Percentiles rank a stretch among this genome's conserved stretches.
Conservation (phyloP, 30 jellyfish, hydroid and myxozoan genomes). For the Aurelia coerulea region DNA sequence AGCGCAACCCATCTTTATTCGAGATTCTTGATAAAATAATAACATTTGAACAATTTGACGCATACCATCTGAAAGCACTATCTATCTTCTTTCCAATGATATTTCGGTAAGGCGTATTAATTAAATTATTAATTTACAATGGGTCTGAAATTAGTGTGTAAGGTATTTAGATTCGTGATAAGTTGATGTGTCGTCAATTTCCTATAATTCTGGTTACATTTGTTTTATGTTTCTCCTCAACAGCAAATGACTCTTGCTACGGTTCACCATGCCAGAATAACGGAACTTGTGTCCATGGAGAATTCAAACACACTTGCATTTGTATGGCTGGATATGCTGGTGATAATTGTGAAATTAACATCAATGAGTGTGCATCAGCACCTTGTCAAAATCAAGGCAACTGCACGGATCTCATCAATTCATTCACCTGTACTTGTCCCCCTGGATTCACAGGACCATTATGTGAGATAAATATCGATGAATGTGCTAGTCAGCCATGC, state of each 20-base stretch:
- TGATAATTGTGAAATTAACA: conserved; percentile 73
- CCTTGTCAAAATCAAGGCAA: conserved; percentile 72
- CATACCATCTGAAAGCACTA: too few relatives aligned
- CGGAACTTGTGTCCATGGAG: conserved; percentile 86
- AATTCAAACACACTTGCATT: conserved; percentile 70
- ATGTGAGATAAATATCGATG: conserved; percentile 73
- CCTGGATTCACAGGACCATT: conserved; percentile 68
- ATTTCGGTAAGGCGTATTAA: too few relatives aligned
- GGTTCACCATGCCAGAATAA: conserved; percentile 82
- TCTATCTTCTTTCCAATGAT: too few relatives aligned
- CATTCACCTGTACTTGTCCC: conserved; percentile 64
- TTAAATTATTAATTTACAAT: too few relatives aligned
- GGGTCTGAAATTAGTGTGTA: too few relatives aligned
- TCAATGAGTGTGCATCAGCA: conserved; percentile 84
- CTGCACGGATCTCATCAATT: conserved; percentile 69
- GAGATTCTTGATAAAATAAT: too few relatives aligned
- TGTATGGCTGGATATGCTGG: conserved; percentile 95
- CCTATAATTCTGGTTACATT: too few relatives aligned
- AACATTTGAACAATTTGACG: too few relatives aligned
- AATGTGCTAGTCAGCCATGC: conserved; percentile 86
- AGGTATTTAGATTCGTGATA: too few relatives aligned
- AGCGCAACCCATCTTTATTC: too few relatives aligned
- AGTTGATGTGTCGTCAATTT: too few relatives aligned
- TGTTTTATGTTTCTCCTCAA: too few relatives aligned
- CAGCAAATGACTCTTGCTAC: conserved; percentile 83